Base-by-base conservation (phyloP, 2,797 vertebrate species). In the Enteromius viviparus region DNA sequence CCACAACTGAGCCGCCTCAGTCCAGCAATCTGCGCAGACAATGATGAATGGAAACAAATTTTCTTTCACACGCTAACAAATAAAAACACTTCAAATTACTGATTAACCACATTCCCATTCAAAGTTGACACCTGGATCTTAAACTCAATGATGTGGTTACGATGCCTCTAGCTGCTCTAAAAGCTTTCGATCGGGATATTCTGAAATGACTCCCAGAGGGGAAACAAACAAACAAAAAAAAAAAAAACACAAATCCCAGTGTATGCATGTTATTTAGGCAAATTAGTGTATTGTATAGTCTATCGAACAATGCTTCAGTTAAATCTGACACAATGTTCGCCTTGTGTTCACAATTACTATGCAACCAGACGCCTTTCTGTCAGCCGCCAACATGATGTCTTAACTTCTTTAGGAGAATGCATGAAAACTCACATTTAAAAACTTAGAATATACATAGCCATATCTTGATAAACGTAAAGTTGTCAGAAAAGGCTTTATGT, bases 1-100 rank as follows among this genome's bases (percentile, higher is more conserved):
- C 89, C 89, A 87, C 89, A 86, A 88, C 89, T 69, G 77, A 87
- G 87, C 85, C 71, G 89, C 87, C 85, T 89, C 88, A 65, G 88
- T 84, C 87, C 81, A 80, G 83, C 76, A 83, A 89, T 76, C 47
- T 85, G 77, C 49, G 21, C 29, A 88, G 85, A 90, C 89, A 77
- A 81, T 87, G 89, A 91, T 81, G 86, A 88, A 92, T 87, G 26
- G 87, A 89, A 74, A 85, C 58, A 84, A 90, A 89, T 83, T 81
- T 58, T 55, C 64, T 80, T 81, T 62, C 49, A 47, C 19, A 76
- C n/a, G 29, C 19, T 23, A 49, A 77, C 65, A 83, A 77, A 68
- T 82, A 68, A 55, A 82, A 83, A 37, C 12, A 29, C 55, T 51
- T 47, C 34, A 68, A 78, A 66, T 69, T 66, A 78, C 53, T 23